These are phyloP conservation scores for Amphipoea oculea DNA, from an alignment of 2,888 invertebrate genomes.

Conservation along the genomic window DNA sequence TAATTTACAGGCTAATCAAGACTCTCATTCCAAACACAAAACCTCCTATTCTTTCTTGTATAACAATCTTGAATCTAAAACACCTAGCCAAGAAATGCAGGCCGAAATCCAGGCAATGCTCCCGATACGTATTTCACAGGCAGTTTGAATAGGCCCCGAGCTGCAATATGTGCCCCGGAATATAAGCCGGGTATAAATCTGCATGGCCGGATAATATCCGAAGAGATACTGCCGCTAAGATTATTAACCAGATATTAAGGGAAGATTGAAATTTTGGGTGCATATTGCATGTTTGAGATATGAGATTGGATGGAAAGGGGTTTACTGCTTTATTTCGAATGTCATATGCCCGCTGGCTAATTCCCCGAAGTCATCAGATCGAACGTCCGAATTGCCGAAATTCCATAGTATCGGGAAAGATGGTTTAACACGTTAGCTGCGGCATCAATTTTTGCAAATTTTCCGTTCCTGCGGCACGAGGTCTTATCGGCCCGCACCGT, in stretches of 20 bases:
- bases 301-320: background rate
- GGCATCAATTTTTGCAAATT: no score
- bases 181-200: constrained; percentile 68
- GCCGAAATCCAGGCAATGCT: constrained; percentile 43
- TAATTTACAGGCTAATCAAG: background rate
- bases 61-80: constrained; percentile 33
- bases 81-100: constrained; percentile 50
- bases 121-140: constrained; percentile 60
- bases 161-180: constrained; percentile 63
- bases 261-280: constrained; percentile 53
- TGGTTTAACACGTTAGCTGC: no score
- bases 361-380: no score
- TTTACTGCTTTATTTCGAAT: no score
- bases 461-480: no score
- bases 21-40: background rate
- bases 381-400: no score
- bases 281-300: constrained; percentile 11
- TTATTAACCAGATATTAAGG: constrained; percentile 61
- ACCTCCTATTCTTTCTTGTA: background rate
- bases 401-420: no score
- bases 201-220: constrained; percentile 64
- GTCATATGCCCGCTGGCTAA: no score
- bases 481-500: no score
- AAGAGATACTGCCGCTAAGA: constrained; percentile 60
- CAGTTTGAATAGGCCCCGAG: constrained; percentile 57